Evolutionary conservation across 2,797 vertebrate species (phyloP), one percentile per base, ranked within the genome.

Genomic region (Naso thynnoides): DNA sequence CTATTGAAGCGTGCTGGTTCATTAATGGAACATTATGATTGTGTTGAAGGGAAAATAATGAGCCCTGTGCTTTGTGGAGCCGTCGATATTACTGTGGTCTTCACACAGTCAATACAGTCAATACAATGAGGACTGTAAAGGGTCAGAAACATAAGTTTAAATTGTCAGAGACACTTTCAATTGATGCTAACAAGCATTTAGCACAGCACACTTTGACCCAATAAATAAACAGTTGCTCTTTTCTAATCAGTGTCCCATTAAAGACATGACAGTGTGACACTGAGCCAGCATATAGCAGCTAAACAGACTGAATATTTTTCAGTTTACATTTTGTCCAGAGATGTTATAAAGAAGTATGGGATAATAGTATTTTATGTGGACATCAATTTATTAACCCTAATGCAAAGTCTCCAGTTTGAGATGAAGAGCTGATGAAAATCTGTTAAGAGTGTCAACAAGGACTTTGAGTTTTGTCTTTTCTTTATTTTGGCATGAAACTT

Each of bases 61-160:
- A 70, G n/a, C 42, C 41, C 18, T 23, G 36, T 55, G 63, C 49
- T 74, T 8, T 16, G 48, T 23, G 26, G 33, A 54, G 33, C 49
- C 65, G 70, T 70, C 14, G 2, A 63, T 68, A 68, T 47, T 47
- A 29, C 39, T 65, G 66, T 71, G 53, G 55, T 65, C 79, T 63
- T 42, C 44, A 54, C 23, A 23, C 36, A 5, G 56, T 59, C 67
- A 78, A 70, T 62, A 48, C 4, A 18, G 57, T 50, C 70, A 44
- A 68, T 54, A 59, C 49, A 42, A 36, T 41, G 18, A 71, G n/a
- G 36, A 4, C 18, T 11, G 2, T 39, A 16, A 29, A 31, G 55
- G 24, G 55, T 47, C 48, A 47, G 14, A 59, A 24, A 16, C 11
- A 39, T 3, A 42, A 29, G 21, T 45, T 3, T 15, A 41, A 18